phyloP scores from a whole-genome alignment of 1,140 invertebrate species.

The Hyles vespertilio region DNA sequence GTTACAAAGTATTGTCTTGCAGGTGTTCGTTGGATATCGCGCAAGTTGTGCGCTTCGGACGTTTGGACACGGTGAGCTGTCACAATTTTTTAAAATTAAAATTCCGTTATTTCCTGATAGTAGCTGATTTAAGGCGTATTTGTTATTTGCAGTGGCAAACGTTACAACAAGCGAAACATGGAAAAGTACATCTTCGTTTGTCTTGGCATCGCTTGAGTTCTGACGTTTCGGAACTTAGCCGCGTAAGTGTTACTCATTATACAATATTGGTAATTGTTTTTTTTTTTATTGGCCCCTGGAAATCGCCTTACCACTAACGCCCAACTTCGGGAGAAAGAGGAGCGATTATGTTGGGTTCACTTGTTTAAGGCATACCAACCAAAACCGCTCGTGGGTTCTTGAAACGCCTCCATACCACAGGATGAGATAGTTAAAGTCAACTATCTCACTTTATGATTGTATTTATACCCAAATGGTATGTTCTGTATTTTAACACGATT shows the following conservation, averaged over 20 bases:
- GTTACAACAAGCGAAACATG: slow-evolving; percentile 95
- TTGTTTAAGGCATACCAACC: no score
- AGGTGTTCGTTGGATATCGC: slow-evolving; percentile 66
- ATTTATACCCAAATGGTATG: no score
- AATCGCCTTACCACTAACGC: no score
- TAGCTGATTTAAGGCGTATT: not conserved
- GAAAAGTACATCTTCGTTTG: slow-evolving; percentile 90
- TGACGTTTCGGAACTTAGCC: slow-evolving; percentile 82
- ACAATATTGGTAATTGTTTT: no score
- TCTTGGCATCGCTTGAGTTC: slow-evolving; percentile 90
- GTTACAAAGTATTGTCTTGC: slow-evolving; percentile 27
- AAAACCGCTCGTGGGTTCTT: no score
- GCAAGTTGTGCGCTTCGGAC: slow-evolving; percentile 63
- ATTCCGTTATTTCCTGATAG: not conserved
- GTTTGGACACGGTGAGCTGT: slow-evolving; percentile 55
- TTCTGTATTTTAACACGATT: not conserved
- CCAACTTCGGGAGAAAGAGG: no score
- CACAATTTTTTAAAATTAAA: slow-evolving; percentile 19
- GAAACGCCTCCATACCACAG: no score
- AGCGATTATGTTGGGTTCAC: no score
- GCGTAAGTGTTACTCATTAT: slow-evolving; percentile 76
- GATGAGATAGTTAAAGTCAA: no score
- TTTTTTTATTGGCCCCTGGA: no score
- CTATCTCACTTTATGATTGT: no score
- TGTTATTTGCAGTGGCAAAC: slow-evolving; percentile 87